Evolutionary conservation across 2,113 vertebrate species (phyloP).

Genomic region (Macaca nemestrina): DNA sequence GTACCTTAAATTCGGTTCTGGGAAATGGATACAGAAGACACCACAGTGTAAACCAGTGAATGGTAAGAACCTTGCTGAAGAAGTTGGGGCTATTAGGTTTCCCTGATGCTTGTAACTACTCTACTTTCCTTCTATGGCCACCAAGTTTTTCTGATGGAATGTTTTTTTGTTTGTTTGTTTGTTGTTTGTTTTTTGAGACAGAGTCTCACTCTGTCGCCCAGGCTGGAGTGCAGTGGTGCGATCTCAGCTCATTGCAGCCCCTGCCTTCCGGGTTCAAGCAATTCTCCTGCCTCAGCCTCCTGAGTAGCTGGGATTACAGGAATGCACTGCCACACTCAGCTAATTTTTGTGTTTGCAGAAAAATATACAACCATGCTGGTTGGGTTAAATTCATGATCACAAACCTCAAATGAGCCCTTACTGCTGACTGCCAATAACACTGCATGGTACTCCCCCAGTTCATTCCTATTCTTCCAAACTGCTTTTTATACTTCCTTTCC

Average conservation of each 20-base stretch:
- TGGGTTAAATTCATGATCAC: not conserved
- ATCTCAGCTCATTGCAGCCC: too few relatives aligned
- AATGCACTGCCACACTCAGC: too few relatives aligned
- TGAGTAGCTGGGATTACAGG: too few relatives aligned
- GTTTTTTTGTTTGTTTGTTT: too few relatives aligned
- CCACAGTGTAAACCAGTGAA: not conserved
- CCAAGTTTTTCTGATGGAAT: not conserved
- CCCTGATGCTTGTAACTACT: not conserved
- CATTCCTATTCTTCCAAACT: not conserved
- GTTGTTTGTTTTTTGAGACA: too few relatives aligned
- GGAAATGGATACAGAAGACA: not conserved
- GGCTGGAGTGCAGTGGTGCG: too few relatives aligned
- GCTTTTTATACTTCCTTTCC: not conserved
- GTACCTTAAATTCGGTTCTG: not conserved
- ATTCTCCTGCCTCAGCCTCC: too few relatives aligned
- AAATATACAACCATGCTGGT: not conserved
- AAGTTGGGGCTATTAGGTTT: not conserved
- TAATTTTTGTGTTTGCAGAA: not conserved
- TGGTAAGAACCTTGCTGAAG: not conserved
- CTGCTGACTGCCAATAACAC: not conserved
- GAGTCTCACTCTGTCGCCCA: too few relatives aligned
- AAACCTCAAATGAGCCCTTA: not conserved
- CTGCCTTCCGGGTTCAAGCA: too few relatives aligned
- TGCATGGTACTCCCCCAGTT: not conserved
- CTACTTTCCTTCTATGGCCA: not conserved